phyloP scores from a whole-genome alignment of 1,140 invertebrate species.

The Galleria mellonella region DNA sequence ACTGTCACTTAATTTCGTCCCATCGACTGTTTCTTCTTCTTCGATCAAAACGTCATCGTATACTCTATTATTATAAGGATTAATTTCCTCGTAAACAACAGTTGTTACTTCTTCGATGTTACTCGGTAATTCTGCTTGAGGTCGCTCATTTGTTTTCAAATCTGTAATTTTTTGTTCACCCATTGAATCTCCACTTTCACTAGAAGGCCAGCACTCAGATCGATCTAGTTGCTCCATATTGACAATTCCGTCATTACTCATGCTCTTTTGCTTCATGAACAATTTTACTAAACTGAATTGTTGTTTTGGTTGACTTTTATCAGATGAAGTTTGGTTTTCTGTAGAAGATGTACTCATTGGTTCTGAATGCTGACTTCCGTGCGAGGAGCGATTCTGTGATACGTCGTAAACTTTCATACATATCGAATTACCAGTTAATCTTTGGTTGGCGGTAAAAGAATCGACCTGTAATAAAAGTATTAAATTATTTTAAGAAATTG shows the following conservation, averaged over 20 bases:
- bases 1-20: constrained; percentile 49
- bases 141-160: constrained; percentile 37
- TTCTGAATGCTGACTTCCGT: constrained; percentile 75
- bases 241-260: constrained; percentile 81
- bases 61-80: constrained; percentile 45
- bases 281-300: constrained; percentile 90
- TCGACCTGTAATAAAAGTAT: constrained; percentile 65
- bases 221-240: constrained; percentile 79
- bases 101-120: constrained; percentile 40
- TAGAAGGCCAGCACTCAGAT: constrained; percentile 77
- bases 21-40: constrained; percentile 55
- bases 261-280: constrained; percentile 92
- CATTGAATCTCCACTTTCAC: constrained; percentile 67
- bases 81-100: constrained; percentile 35
- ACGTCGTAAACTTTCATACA: constrained; percentile 81
- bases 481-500: too few relatives aligned
- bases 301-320: constrained; percentile 71
- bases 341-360: constrained; percentile 72
- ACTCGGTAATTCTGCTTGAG: constrained; percentile 54
- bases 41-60: constrained; percentile 63
- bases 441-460: constrained; percentile 70
- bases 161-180: constrained; percentile 48
- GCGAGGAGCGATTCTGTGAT: constrained; percentile 71
- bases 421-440: constrained; percentile 62
- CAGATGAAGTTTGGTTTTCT: constrained; percentile 72